A percentile compares a stretch with the other conserved stretches of the same genome.
Conservation (phyloP, 2,113 vertebrate species). For the Myrmecobius fasciatus region DNA sequence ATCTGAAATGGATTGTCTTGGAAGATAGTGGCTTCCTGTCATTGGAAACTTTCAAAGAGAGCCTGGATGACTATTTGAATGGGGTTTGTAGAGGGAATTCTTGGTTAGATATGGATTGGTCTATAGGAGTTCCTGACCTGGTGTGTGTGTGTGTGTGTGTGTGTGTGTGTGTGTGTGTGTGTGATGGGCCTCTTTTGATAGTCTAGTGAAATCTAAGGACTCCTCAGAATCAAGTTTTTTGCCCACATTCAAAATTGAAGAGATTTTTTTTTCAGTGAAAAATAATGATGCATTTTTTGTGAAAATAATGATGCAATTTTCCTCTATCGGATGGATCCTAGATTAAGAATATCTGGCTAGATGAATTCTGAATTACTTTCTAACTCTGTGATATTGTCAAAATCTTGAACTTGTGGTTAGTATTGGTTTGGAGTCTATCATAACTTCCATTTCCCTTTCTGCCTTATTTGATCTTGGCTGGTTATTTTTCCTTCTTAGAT, state of each 20-base stretch:
- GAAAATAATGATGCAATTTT: neutral
- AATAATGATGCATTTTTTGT: too few species aligned
- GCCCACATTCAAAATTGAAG: neutral
- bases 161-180: neutral
- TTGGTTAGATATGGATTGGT: neutral
- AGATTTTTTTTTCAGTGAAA: neutral
- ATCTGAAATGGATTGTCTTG: neutral
- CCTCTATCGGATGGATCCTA: too few species aligned
- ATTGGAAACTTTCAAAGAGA: neutral
- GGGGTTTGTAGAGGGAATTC: neutral
- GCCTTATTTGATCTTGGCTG: neutral
- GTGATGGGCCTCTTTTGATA: neutral
- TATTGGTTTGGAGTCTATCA: neutral
- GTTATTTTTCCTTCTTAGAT: neutral
- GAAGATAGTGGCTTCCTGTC: neutral
- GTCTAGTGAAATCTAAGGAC: neutral
- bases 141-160: too few species aligned
- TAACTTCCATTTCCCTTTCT: neutral
- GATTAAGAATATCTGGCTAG: neutral
- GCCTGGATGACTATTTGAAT: neutral
- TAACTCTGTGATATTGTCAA: neutral
- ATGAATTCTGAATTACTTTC: neutral
- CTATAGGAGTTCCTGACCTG: neutral
- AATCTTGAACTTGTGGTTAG: neutral
- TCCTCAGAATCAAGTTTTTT: neutral